Base-by-base conservation (phyloP, 2,113 vertebrate species). In the Taxidea taxus region DNA sequence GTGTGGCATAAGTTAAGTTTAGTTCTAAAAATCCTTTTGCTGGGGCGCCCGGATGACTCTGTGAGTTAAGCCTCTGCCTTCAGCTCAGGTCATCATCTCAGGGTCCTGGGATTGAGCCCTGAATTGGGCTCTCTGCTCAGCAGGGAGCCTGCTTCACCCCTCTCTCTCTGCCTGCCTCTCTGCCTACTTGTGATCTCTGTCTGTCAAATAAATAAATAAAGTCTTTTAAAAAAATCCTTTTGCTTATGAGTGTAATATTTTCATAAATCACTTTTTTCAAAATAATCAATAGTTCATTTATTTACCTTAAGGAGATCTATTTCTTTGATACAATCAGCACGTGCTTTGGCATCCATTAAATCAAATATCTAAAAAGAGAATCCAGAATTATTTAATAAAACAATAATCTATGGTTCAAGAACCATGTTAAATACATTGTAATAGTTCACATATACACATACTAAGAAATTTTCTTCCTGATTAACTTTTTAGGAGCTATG, bases 261-360 rank as follows among this genome's bases (percentile, higher is more conserved):
- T 80, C 89, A 66, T 85, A 88, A 54, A 42, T 49, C 4, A n/a
- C 25, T 94, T 82, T 51, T 58, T 47, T 54, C 5, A 87, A 94
- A 7, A 62, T 4, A 90, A 25, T 27, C 20, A 56, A 84, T 56
- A 91, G 81, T 88, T 74, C 39, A 95, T 70, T n/a, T 15, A 96
- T 68, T 99, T 99, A 99, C 99, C 99, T 99, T 99, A 97, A 99
- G 99, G 98, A 99, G 99, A 99, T 99, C 99, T 99, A 99, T 99
- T 99, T 99, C 99, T 99, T 99, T 99, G 99, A 99, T 99, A 99
- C 99, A 99, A 98, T 99, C 99, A 98, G 99, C 99, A 98, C 99
- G 99, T 97, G 99, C 99, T 99, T 99, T 99, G 99, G 99, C 99
- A 99, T 99, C 99, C 99, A 99, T 99, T 99, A 99, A 99, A 99